phyloP scores from a whole-genome alignment of 2,888 invertebrate species.

The Andrena camellia region DNA sequence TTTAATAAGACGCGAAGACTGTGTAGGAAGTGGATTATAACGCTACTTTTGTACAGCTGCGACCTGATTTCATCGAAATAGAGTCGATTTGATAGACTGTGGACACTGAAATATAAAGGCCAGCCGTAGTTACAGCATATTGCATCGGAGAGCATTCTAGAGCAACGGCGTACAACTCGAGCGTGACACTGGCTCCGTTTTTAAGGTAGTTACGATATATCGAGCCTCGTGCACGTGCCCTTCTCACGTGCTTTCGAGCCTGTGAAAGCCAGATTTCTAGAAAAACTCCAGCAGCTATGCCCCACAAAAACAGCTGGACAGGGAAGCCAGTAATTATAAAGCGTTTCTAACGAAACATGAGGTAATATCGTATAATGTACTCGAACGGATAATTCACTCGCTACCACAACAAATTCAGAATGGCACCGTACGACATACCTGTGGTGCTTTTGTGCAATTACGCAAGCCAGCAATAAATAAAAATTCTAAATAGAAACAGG shows the following conservation, averaged over 20 bases:
- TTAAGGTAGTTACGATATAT: conserved; percentile 37
- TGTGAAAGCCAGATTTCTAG: conserved; percentile 37
- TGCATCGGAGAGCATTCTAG: conserved; percentile 25
- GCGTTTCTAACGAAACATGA: background rate
- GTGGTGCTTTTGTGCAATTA: background rate
- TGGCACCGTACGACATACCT: background rate
- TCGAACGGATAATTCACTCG: background rate
- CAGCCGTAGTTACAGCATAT: conserved; percentile 6
- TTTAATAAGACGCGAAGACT: too few species aligned
- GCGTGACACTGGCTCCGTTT: conserved; percentile 57
- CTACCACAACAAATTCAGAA: background rate
- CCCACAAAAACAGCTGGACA: background rate
- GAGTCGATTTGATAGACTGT: background rate
- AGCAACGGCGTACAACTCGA: conserved; percentile 39
- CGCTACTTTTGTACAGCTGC: conserved; percentile 6
- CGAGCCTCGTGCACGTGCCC: conserved; percentile 37
- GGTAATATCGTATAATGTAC: background rate
- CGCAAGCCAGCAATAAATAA: conserved; percentile 1
- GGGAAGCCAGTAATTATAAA: conserved; percentile 9
- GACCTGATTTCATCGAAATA: background rate
- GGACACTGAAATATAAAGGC: background rate
- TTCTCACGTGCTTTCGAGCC: conserved; percentile 45
- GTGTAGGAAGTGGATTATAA: background rate
- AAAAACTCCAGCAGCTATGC: background rate
- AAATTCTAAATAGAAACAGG: background rate